A percentile compares a stretch with the other conserved stretches of the same genome.
These are phyloP conservation scores for Diploscapter pachys DNA, from an alignment of 1,140 invertebrate genomes.

Conservation along the genomic window DNA sequence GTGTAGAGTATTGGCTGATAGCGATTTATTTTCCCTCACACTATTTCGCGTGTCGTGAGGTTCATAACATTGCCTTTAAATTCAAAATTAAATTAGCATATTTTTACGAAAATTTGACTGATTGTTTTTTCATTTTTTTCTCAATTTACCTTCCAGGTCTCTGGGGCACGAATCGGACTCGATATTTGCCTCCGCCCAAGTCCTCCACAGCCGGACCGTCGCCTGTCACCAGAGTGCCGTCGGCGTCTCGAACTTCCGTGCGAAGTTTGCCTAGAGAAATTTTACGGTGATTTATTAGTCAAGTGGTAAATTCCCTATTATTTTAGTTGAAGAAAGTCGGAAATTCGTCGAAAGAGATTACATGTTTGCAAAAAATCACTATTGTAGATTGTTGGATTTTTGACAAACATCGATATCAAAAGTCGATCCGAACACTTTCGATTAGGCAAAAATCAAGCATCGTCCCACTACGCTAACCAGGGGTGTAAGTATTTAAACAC, in stretches of 20 bases:
- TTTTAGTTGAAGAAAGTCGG: background rate
- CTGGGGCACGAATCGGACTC: slow-evolving; percentile 62
- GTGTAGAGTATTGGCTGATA: too few species aligned
- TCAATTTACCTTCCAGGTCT: slow-evolving; percentile 53
- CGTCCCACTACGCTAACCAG: too few species aligned
- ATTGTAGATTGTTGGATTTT: too few species aligned
- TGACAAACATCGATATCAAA: too few species aligned
- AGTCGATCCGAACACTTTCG: too few species aligned
- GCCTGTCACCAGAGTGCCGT: slow-evolving; percentile 65
- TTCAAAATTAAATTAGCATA: background rate
- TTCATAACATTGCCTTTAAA: too few species aligned
- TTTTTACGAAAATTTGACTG: background rate
- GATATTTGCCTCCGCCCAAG: slow-evolving; percentile 58
- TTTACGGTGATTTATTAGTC: background rate
- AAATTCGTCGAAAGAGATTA: too few species aligned
- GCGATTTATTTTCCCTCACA: too few species aligned
- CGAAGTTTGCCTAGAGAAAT: slow-evolving; percentile 64
- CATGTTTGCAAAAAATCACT: too few species aligned
- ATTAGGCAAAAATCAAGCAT: too few species aligned
- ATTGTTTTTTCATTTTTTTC: background rate
- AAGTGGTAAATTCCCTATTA: background rate
- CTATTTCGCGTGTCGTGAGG: too few species aligned
- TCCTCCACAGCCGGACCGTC: slow-evolving; percentile 38
- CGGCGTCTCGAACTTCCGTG: slow-evolving; percentile 70
- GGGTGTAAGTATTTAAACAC: background rate